Conservation (phyloP, 92 coral and sea anemone genomes). For the Parazoanthus swiftii region DNA sequence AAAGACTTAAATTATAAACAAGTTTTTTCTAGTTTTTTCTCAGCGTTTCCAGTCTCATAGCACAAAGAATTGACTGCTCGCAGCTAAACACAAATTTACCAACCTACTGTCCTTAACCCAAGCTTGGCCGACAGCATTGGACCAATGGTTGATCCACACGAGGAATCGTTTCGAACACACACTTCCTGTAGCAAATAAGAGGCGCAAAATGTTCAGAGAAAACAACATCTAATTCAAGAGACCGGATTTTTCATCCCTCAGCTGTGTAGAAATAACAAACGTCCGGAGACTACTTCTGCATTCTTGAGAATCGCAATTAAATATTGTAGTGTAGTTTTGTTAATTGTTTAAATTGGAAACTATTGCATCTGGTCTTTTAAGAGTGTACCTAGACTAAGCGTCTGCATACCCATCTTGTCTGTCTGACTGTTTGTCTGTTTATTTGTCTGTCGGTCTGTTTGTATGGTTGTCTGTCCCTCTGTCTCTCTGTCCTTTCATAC, state of each 20-base stretch:
- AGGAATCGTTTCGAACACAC: constrained; percentile 89
- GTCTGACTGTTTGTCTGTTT: not conserved
- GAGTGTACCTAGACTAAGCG: not conserved
- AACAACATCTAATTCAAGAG: not conserved
- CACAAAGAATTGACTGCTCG: not conserved
- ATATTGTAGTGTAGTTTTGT: not conserved
- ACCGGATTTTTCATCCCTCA: not conserved
- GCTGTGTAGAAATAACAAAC: not conserved
- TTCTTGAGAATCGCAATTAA: not conserved
- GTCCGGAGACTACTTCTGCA: not conserved
- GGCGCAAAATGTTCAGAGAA: not conserved
- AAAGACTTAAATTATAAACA: too few species aligned
- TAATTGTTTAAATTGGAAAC: not conserved
- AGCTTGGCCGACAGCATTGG: constrained; percentile 95
- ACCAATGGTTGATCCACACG: constrained; percentile 97
- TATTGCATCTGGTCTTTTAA: not conserved
- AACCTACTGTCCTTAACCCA: constrained; percentile 92
- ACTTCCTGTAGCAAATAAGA: constrained; percentile 61
- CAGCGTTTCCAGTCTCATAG: not conserved
- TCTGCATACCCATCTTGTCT: not conserved
- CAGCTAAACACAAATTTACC: constrained; percentile 1
- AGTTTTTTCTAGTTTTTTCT: too few species aligned
- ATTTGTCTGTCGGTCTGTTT: not conserved
- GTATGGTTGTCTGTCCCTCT: not conserved
- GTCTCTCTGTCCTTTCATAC: not conserved